phyloP scores from a whole-genome alignment of 2,888 invertebrate species.

The Eremobia ochroleuca region DNA sequence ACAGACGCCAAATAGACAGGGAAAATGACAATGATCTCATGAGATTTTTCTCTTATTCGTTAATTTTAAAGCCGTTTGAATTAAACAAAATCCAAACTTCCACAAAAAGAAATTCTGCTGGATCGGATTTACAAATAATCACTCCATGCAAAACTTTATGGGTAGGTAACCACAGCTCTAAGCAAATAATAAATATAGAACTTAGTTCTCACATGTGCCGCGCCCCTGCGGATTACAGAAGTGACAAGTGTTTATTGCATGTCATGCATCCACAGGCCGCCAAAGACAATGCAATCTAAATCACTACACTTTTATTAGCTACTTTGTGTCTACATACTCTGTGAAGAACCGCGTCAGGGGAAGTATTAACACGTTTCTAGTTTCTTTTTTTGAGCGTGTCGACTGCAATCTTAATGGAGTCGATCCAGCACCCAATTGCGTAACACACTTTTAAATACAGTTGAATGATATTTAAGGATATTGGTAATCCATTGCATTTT shows the following conservation, averaged over 20 bases:
- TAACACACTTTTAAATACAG: no score
- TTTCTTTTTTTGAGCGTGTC: neutral
- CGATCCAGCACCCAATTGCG: neutral
- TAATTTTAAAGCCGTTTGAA: neutral
- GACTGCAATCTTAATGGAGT: neutral
- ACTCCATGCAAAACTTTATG: neutral
- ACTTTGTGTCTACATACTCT: neutral
- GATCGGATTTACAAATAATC: neutral
- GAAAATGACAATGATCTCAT: neutral
- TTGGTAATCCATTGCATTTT: no score
- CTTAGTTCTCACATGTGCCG: conserved; percentile 36
- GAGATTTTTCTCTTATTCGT: neutral
- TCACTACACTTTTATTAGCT: neutral
- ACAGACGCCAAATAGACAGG: no score
- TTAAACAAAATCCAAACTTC: neutral
- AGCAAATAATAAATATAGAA: conserved; percentile 17
- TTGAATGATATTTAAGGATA: no score
- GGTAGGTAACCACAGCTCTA: conserved; percentile 37
- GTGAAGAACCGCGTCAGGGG: neutral
- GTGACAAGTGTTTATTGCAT: conserved; percentile 28
- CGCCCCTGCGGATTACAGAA: conserved; percentile 25
- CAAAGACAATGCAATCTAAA: conserved; percentile 27
- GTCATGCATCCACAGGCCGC: conserved; percentile 16
- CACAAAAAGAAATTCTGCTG: neutral
- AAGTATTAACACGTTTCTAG: neutral